phyloP scores from a whole-genome alignment of 2,888 invertebrate species.

The Molanna angustata region DNA sequence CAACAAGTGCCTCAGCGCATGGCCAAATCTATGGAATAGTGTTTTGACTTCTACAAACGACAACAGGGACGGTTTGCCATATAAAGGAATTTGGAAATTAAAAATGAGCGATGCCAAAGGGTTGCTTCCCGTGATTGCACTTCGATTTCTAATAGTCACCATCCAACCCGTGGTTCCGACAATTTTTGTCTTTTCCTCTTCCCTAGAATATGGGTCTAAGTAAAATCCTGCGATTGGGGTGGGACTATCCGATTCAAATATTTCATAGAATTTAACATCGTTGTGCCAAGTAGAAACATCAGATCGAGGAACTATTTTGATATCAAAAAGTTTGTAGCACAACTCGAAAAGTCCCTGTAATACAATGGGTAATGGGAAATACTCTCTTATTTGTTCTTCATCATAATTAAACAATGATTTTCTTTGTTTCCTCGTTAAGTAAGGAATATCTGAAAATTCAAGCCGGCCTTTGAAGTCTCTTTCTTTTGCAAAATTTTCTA shows the following conservation, averaged over 20 bases:
- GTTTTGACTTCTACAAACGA: slow-evolving; percentile 71
- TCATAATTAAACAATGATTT: slow-evolving; percentile 63
- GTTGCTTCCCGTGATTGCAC: slow-evolving; percentile 58
- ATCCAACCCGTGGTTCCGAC: slow-evolving; percentile 71
- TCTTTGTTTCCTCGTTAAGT: slow-evolving; percentile 79
- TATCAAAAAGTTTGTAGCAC: slow-evolving; percentile 73
- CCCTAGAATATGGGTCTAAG: slow-evolving; percentile 74
- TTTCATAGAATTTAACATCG: slow-evolving; percentile 79
- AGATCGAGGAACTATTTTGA: slow-evolving; percentile 66
- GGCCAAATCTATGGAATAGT: slow-evolving; percentile 85
- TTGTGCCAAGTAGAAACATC: slow-evolving; percentile 78
- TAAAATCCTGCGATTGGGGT: slow-evolving; percentile 79
- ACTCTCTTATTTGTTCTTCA: slow-evolving; percentile 70
- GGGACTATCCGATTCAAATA: slow-evolving; percentile 66
- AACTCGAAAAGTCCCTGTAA: slow-evolving; percentile 75
- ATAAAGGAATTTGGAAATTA: slow-evolving; percentile 69
- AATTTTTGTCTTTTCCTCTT: slow-evolving; percentile 60
- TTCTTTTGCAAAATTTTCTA: slow-evolving; percentile 70
- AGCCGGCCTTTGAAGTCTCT: slow-evolving; percentile 68
- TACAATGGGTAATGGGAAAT: slow-evolving; percentile 80
- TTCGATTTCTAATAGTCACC: slow-evolving; percentile 72
- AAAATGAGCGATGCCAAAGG: slow-evolving; percentile 83
- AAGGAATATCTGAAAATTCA: slow-evolving; percentile 82
- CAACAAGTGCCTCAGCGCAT: slow-evolving; percentile 80
- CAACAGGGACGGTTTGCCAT: slow-evolving; percentile 66